A percentile compares a stretch with the other conserved stretches of the same genome.
Evolutionary conservation across 2,797 vertebrate species (phyloP).

Genomic region (Cichlasoma orientale): DNA sequence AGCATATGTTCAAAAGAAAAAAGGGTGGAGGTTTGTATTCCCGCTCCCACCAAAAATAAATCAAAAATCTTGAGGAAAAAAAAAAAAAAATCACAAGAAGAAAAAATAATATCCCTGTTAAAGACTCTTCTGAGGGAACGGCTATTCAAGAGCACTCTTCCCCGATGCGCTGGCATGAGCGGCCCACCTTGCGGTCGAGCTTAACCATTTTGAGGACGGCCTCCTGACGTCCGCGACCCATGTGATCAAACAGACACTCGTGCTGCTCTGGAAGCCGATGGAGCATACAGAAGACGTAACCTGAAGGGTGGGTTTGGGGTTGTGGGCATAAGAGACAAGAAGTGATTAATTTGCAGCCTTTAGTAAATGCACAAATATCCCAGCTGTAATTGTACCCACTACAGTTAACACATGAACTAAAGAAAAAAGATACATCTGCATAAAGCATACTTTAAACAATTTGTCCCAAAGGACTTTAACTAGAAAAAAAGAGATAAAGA

Average conservation of each 20-base stretch:
- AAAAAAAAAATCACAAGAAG: slow-evolving; percentile 11
- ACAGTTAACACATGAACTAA: background rate
- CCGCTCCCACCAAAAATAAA: slow-evolving; percentile 27
- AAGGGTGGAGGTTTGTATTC: slow-evolving; percentile 38
- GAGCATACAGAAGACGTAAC: slow-evolving; percentile 95
- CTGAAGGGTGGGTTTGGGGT: slow-evolving; percentile 62
- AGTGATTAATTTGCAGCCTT: background rate
- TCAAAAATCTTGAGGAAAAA: slow-evolving; percentile 36
- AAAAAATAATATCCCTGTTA: slow-evolving; percentile 61
- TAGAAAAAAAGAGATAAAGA: background rate
- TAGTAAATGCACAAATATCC: background rate
- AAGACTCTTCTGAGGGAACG: slow-evolving; percentile 10
- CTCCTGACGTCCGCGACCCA: slow-evolving; percentile 94
- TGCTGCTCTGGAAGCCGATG: slow-evolving; percentile 96
- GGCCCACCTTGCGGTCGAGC: slow-evolving; percentile 95
- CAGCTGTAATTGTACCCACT: background rate
- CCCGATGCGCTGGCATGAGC: slow-evolving; percentile 96
- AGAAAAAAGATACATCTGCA: background rate
- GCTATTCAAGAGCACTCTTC: slow-evolving; percentile 91
- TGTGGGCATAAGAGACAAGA: background rate
- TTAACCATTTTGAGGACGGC: slow-evolving; percentile 97
- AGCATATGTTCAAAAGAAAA: slow-evolving; percentile 45
- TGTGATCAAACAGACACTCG: slow-evolving; percentile 94
- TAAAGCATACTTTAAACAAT: background rate
- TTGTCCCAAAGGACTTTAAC: background rate